phyloP scores from a whole-genome alignment of 2,797 vertebrate species.

The Margarornis squamiger region DNA sequence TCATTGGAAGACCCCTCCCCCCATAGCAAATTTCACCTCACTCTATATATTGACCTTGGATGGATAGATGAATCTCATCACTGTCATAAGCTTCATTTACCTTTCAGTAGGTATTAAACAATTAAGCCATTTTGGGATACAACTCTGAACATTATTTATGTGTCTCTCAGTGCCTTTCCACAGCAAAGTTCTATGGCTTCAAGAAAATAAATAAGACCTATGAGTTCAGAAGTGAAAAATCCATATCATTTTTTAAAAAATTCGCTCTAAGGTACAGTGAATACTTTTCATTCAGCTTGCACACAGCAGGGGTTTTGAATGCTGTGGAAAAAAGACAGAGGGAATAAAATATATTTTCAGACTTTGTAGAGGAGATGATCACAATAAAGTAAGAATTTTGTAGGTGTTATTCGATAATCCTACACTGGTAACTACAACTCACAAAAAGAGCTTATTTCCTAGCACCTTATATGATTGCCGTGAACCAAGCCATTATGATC shows the following conservation, averaged over 20 bases:
- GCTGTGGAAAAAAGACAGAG: neutral
- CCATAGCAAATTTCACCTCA: neutral
- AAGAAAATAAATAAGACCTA: neutral
- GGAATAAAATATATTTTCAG: neutral
- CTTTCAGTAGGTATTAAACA: slow-evolving; percentile 24
- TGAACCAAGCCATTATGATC: neutral
- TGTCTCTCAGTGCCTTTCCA: neutral
- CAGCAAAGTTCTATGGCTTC: neutral
- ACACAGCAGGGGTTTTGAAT: neutral
- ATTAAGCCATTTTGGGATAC: neutral
- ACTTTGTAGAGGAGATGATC: neutral
- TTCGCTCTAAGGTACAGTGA: neutral
- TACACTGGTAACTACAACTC: neutral
- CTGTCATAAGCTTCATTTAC: slow-evolving; percentile 28
- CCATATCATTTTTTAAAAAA: fast-evolving
- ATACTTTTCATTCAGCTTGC: neutral
- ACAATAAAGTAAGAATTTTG: neutral
- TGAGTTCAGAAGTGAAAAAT: neutral
- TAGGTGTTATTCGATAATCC: neutral
- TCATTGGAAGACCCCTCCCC: neutral
- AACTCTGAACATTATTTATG: neutral
- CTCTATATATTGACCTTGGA: slow-evolving; percentile 25
- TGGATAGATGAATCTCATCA: neutral
- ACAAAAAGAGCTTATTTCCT: neutral
- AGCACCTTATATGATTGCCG: neutral